These are phyloP conservation scores for Andrena hattorfiana DNA, from an alignment of 2,888 invertebrate genomes.

Conservation along the genomic window DNA sequence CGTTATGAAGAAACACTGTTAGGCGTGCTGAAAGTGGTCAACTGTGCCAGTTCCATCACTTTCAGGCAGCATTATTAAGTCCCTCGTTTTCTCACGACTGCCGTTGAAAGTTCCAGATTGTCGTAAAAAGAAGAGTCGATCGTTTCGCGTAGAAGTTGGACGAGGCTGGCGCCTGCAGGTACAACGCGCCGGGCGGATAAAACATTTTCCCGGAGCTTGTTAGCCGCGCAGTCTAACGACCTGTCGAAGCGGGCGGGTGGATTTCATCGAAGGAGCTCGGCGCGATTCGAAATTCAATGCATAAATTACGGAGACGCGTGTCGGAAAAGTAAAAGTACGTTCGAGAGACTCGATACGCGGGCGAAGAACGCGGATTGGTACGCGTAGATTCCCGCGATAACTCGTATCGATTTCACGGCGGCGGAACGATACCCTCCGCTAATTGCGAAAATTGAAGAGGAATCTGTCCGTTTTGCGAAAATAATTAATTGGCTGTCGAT, in stretches of 20 bases:
- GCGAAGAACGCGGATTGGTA: conserved; percentile 46
- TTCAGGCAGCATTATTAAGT: conserved; percentile 55
- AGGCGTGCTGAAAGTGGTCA: conserved; percentile 34
- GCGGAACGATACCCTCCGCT: neutral
- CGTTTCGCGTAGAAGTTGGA: conserved; percentile 55
- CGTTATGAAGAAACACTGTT: neutral
- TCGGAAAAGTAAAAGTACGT: conserved; percentile 52
- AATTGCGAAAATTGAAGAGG: neutral
- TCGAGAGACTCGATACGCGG: conserved; percentile 2
- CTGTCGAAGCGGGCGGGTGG: conserved; percentile 51
- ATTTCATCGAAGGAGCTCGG: conserved; percentile 46
- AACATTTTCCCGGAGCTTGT: conserved; percentile 61
- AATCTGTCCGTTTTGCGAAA: neutral
- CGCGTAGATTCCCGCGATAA: conserved; percentile 15
- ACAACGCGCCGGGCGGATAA: conserved; percentile 43
- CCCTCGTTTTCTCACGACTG: conserved; percentile 17
- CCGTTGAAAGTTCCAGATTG: conserved; percentile 48
- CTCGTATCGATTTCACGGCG: conserved; percentile 23
- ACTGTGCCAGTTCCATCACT: conserved; percentile 41
- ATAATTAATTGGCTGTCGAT: conserved; percentile 18
- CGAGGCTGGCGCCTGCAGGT: conserved; percentile 32
- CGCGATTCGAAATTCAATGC: conserved; percentile 67
- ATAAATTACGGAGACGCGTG: conserved; percentile 61
- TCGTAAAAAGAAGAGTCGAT: conserved; percentile 54
- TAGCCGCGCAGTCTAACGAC: conserved; percentile 59